A percentile compares a stretch with the other conserved stretches of the same genome.
phyloP scores from a whole-genome alignment of 2,797 vertebrate genomes.

The Poeciliopsis paucimaculata region DNA sequence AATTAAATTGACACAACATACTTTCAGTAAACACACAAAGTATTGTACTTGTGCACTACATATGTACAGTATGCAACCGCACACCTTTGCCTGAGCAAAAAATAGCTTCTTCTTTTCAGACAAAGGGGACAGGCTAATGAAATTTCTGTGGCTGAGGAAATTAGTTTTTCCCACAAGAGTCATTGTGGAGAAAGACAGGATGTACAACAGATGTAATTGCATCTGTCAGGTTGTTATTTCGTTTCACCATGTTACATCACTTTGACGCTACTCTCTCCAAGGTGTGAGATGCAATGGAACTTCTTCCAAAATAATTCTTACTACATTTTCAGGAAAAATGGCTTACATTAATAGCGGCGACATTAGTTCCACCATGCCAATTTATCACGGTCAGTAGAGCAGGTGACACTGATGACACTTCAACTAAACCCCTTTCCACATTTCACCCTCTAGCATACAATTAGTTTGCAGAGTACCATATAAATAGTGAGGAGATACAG shows the following conservation, averaged over 20 bases:
- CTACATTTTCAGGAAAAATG: conserved; percentile 42
- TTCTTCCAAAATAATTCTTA: conserved; percentile 60
- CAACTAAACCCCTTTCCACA: conserved; percentile 1
- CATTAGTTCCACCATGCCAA: conserved; percentile 20
- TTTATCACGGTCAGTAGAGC: conserved; percentile 29
- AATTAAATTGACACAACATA: background rate
- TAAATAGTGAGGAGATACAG: background rate
- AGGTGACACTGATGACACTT: conserved; percentile 21
- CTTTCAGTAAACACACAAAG: background rate
- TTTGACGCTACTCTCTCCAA: conserved; percentile 53
- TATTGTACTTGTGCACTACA: conserved; percentile 43
- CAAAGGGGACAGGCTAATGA: conserved; percentile 71
- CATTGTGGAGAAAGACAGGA: conserved; percentile 72
- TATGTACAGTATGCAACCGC: conserved; percentile 45
- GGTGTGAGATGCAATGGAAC: conserved; percentile 62
- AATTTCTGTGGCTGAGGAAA: conserved; percentile 72
- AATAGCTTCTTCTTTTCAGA: conserved; percentile 69
- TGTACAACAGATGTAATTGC: conserved; percentile 73
- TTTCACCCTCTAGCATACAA: conserved; percentile 1
- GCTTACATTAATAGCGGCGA: conserved; percentile 46
- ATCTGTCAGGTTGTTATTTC: conserved; percentile 74
- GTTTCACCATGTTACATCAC: conserved; percentile 78
- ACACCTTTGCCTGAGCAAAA: conserved; percentile 50
- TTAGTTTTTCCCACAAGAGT: conserved; percentile 71
- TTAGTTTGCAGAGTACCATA: background rate